A percentile compares a stretch with the other conserved stretches of the same genome.
These are phyloP conservation scores for Ophioninae sp. DNA, from an alignment of 2,888 invertebrate genomes.

Conservation along the genomic window DNA sequence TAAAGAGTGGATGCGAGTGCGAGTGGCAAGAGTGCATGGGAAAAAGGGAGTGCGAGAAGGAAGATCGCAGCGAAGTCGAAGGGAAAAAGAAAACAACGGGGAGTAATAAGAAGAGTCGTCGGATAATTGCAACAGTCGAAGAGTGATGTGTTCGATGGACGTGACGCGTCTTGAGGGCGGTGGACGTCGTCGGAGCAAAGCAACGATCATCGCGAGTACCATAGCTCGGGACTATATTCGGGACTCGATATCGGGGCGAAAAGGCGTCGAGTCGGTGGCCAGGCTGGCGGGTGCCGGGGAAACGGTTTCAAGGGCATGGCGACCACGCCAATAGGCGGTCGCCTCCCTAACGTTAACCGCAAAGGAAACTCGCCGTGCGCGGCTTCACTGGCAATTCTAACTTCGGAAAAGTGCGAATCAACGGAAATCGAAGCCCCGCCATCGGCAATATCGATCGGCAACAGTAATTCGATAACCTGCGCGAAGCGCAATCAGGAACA, in stretches of 20 bases:
- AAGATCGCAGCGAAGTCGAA: slow-evolving; percentile 34
- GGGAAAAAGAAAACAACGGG: slow-evolving; percentile 21
- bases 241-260: slow-evolving; percentile 74
- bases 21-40: no score
- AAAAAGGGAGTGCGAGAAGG: slow-evolving; percentile 57
- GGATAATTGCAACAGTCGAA: slow-evolving; percentile 65
- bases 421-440: slow-evolving; percentile 56
- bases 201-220: slow-evolving; percentile 63
- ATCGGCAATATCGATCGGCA: slow-evolving; percentile 60
- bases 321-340: slow-evolving; percentile 81
- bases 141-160: slow-evolving; percentile 80
- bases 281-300: slow-evolving; percentile 80
- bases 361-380: slow-evolving; percentile 78
- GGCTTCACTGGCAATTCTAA: slow-evolving; percentile 65
- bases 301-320: slow-evolving; percentile 80
- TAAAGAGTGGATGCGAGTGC: neutral
- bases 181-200: slow-evolving; percentile 76
- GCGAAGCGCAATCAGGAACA: neutral
- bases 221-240: slow-evolving; percentile 68
- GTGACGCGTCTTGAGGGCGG: slow-evolving; percentile 79
- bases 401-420: slow-evolving; percentile 38
- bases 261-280: slow-evolving; percentile 77
- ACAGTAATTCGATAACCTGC: neutral
- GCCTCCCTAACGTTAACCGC: slow-evolving; percentile 80
- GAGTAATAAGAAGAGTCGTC: slow-evolving; percentile 58